phyloP scores from a whole-genome alignment of 2,888 invertebrate genomes.

The Hartigia nigra region DNA sequence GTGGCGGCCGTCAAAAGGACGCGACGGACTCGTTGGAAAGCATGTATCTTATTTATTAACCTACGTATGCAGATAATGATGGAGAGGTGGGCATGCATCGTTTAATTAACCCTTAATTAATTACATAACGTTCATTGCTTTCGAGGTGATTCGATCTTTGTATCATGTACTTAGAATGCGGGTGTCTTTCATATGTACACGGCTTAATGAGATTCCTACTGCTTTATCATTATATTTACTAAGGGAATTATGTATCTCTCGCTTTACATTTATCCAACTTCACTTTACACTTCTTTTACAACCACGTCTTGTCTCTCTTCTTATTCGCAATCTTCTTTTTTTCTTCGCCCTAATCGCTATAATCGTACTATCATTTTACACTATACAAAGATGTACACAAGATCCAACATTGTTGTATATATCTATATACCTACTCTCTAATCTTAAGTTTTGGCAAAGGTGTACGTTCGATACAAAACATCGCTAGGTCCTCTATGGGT shows the following conservation, averaged over 20 bases:
- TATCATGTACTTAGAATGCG: constrained; percentile 5
- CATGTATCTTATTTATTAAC: constrained; percentile 32
- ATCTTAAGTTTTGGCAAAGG: constrained; percentile 59
- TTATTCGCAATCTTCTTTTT: constrained; percentile 22
- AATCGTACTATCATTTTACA: constrained; percentile 38
- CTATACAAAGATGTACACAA: constrained; percentile 61
- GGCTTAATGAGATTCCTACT: constrained; percentile 17
- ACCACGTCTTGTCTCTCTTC: constrained; percentile 19
- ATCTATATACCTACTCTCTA: constrained; percentile 34
- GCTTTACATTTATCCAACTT: constrained; percentile 21
- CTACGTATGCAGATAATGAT: constrained; percentile 46
- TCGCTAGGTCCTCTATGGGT: constrained; percentile 35
- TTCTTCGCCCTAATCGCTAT: not conserved
- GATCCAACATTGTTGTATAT: constrained; percentile 57
- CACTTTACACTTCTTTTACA: constrained; percentile 24
- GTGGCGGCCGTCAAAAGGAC: constrained; percentile 18
- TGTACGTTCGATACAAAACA: constrained; percentile 54
- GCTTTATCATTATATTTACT: not conserved
- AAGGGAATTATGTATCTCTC: constrained; percentile 4
- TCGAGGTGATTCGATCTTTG: constrained; percentile 7
- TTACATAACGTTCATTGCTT: constrained; percentile 21
- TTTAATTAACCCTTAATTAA: constrained; percentile 23
- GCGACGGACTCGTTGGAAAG: constrained; percentile 31
- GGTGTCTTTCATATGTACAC: constrained; percentile 19
- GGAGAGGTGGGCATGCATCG: constrained; percentile 39